These are phyloP conservation scores for Petrolisthes cinctipes DNA, from an alignment of 2,888 invertebrate genomes.

Conservation along the genomic window DNA sequence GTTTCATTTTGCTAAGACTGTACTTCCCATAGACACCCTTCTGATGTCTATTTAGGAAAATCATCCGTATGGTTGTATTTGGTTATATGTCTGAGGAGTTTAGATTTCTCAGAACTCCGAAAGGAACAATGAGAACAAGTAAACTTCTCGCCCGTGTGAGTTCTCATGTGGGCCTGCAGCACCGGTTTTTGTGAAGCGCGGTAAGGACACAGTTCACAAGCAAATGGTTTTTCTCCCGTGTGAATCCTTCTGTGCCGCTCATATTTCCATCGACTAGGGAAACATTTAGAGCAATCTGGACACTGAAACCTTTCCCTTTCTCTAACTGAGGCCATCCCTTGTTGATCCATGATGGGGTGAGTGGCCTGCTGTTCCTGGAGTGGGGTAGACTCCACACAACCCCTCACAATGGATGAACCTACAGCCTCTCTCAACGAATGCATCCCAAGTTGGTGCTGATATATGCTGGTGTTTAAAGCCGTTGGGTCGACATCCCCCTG, in stretches of 20 bases:
- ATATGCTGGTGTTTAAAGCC: constrained; percentile 17
- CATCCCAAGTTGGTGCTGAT: constrained; percentile 32
- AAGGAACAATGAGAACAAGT: constrained; percentile 46
- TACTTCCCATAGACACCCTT: too few relatives aligned
- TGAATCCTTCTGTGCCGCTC: constrained; percentile 44
- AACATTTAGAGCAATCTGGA: constrained; percentile 38
- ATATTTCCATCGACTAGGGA: constrained; percentile 43
- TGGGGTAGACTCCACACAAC: constrained; percentile 22
- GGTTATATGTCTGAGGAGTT: constrained; percentile 34
- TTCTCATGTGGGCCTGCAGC: constrained; percentile 49
- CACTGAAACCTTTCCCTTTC: constrained; percentile 39
- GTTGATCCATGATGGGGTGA: constrained; percentile 25
- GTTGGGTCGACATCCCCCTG: constrained; percentile 32
- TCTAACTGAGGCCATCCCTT: not conserved
- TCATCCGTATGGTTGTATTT: constrained; percentile 15
- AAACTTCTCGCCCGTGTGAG: constrained; percentile 50
- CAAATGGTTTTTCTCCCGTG: constrained; percentile 54
- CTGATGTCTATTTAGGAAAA: not conserved
- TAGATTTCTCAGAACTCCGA: constrained; percentile 36
- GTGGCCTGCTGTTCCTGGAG: constrained; percentile 16
- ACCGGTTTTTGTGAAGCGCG: constrained; percentile 49
- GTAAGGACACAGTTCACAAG: constrained; percentile 46
- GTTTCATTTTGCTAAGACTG: too few relatives aligned
- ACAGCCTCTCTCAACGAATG: constrained; percentile 32
- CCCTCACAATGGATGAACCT: constrained; percentile 12